Conservation (phyloP, 2,113 vertebrate genomes). For the Entomyzon cyanotis region DNA sequence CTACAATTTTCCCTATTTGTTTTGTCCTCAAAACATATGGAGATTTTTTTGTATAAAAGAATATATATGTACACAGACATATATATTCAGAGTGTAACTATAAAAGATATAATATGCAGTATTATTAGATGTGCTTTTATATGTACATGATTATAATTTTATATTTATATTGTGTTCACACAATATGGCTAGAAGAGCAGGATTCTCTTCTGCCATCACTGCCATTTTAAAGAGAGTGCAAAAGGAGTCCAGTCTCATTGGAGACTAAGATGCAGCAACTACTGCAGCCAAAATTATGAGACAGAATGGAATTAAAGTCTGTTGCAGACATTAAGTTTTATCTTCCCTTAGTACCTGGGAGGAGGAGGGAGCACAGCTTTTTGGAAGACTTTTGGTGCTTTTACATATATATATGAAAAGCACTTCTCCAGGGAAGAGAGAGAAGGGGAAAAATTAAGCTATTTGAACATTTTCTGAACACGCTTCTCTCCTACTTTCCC, state of each 20-base stretch:
- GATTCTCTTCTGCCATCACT: neutral
- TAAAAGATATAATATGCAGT: neutral
- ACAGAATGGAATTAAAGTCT: neutral
- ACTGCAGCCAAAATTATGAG: neutral
- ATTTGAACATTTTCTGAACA: neutral
- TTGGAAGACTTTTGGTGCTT: neutral
- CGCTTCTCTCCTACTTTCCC: neutral
- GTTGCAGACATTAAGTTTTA: neutral
- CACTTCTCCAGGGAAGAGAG: neutral
- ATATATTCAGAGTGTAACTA: neutral
- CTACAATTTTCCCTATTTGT: neutral
- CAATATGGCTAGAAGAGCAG: neutral
- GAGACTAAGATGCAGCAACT: neutral
- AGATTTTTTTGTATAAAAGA: neutral
- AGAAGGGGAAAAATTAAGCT: neutral
- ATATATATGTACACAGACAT: neutral
- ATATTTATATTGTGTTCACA: neutral
- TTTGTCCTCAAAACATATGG: neutral
- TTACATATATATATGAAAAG: neutral
- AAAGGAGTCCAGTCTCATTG: neutral
- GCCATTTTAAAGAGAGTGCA: neutral
- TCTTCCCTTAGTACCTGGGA: neutral
- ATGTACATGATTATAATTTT: neutral
- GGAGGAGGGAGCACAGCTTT: neutral
- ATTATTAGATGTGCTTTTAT: neutral